Base-by-base conservation (phyloP, 2,113 vertebrate species). In the Nothobranchius kuhntae region DNA sequence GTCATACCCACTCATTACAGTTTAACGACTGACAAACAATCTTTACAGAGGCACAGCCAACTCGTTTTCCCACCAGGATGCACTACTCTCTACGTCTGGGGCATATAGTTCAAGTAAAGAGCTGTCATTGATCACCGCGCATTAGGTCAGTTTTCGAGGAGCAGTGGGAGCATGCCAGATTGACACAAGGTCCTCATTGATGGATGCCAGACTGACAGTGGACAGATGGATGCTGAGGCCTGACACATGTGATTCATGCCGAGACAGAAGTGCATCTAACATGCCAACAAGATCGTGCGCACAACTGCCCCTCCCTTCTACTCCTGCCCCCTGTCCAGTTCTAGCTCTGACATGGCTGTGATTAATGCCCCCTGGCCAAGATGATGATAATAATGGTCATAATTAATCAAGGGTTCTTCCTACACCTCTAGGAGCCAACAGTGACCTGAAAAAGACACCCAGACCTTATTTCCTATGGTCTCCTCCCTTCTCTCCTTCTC, bases 371-470 rank as follows among this genome's bases (percentile, higher is more conserved):
- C 9, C 61, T 15, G 78, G 86, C 87, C 80, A 86, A 78, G 75
- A 86, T 89, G 91, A 91, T 92, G 85, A 90, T 86, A 85, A 91
- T 92, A 91, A 93, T 89, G 90, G 91, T 91, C 83, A 91, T 91
- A 92, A 93, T 93, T 92, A 92, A 92, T 93, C 92, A 93, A 90
- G 81, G 84, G 69, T 76, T 88, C 86, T 90, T 92, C 84, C 87
- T 88, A 87, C 86, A 90, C 83, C 86, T 91, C 85, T 73, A 89
- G 86, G 86, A 91, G 81, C 71, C 73, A 53, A 77, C 53, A 10
- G 75, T 93, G 92, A 94, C 92, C 93, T 92, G 92, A 72, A 92
- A 93, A 91, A 90, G 81, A 83, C 88, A 89, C 72, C 66, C 65
- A 24, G 81, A 85, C 84, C 87, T 84, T 76, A 71, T 81, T 82